Evolutionary conservation across 64 coral and sea anemone genomes (phyloP).

Genomic region (Montipora efflorescens): DNA sequence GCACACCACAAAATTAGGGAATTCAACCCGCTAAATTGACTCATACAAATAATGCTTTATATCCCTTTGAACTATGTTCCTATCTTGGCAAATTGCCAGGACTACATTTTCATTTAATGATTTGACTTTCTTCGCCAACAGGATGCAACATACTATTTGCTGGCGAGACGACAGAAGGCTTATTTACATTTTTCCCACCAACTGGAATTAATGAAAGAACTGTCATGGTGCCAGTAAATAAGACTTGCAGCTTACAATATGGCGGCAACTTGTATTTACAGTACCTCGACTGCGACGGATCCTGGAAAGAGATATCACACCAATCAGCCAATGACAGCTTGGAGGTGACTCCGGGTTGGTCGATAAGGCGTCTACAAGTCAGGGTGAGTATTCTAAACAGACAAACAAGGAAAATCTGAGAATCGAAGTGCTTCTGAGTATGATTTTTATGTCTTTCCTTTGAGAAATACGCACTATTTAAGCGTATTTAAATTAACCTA

Average conservation of each 20-base stretch:
- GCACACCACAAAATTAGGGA: too few species aligned
- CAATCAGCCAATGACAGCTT: not conserved
- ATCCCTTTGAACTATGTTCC: too few species aligned
- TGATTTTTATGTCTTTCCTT: too few species aligned
- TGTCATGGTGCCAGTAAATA: not conserved
- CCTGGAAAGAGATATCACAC: not conserved
- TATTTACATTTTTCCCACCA: not conserved
- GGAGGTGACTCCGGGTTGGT: not conserved
- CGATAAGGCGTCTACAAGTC: not conserved
- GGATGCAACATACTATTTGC: constrained; percentile 9
- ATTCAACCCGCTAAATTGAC: too few species aligned
- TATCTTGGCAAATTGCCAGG: not conserved
- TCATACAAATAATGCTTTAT: too few species aligned
- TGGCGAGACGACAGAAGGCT: not conserved
- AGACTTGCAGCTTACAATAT: constrained; percentile 10
- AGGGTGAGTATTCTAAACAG: not conserved
- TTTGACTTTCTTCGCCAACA: not conserved
- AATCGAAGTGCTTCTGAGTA: too few species aligned
- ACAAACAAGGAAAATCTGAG: too few species aligned
- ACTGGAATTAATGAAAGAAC: not conserved
- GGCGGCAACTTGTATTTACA: not conserved
- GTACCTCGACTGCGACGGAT: not conserved
- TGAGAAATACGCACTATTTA: too few species aligned
- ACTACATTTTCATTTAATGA: not conserved
- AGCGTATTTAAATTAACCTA: too few species aligned